Evolutionary conservation across 2,888 invertebrate genomes (phyloP), one percentile per base, ranked within the genome.

Genomic region (Platycheirus albimanus): DNA sequence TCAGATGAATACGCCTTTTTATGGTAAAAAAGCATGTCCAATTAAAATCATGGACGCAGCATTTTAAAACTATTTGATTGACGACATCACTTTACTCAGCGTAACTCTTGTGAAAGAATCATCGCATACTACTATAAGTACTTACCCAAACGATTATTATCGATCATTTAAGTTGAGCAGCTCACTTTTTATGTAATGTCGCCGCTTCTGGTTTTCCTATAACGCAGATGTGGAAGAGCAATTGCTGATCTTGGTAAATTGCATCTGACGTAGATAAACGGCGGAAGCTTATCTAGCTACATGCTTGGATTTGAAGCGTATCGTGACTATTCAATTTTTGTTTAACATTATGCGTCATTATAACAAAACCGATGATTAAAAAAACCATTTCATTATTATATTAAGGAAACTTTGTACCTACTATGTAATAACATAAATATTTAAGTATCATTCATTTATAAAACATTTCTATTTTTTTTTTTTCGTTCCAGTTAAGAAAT

Each of bases 141-240:
- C 58, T 70, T 70, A 63, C 61, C 47, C n/a, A 38, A 71, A 56
- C 56, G 71, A 77, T 77, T 77, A 77, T 77, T 77, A 77, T 64
- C 52, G 52, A 64, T 72, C 70, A 56, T 63, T 77, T 77, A 19
- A 54, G 52, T 33, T 30, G 47, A 71, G 20, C 43, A 43, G 54
- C 47, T 38, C 38, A 58, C 58, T 41, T 43, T 56, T 54, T 47
- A 54, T 30, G 17, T 54, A 30, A 13, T 63, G 52, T 54, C 54
- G 54, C 17, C 51, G 52, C 51, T 70, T 41, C 54, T 70, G 30
- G 54, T 33, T 54, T 17, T 36, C 13, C 13, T 45, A 6, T 19
- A n/a, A 61, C 7, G 30, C 8, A 8, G 5, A 8, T 8, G 30
- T 8, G 5, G 24, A 24, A 5, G 24, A 24, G 3, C 30, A 8